Evolutionary conservation across 1,140 invertebrate genomes (phyloP), one percentile per base, ranked within the genome.

Genomic region (fruit fly (Drosophila melanogaster)): DNA sequence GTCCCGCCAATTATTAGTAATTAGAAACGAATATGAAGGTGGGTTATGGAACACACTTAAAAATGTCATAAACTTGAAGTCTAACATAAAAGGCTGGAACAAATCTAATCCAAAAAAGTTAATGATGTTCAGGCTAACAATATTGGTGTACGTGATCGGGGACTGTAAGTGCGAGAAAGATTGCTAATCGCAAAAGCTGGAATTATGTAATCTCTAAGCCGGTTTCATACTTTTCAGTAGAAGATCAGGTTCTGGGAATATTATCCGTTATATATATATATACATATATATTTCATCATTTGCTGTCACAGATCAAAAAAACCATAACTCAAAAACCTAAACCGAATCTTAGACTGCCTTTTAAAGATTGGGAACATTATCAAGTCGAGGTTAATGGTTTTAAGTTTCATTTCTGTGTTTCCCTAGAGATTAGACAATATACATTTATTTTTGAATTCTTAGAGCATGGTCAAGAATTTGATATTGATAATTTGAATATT

Each of bases 191-290:
- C 40, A 74, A 40, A 50, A 17, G 30, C 47, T 15, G 11, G 22
- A 6, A 38, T 81, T 81, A 83, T 65, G 69, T 83, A 60, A 79
- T 22, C 35, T 41, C 49, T 15, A n/a, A 59, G 57, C 69, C 58
- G 67, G 77, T 74, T 72, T 85, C 14, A n/a, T 33, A 38, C 4
- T 53, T 50, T 59, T 53, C 19, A 44, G 19, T 22, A 8, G 38
- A 47, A 54, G 47, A 74, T 84, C 79, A 75, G 59, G 79, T 81
- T 86, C 73, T 72, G 17, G 33, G 12, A 74, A 57, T 47, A 30
- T 65, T 37, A 53, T 75, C 81, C 38, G 59, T 81, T 78, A 86
- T 43, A 56, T 67, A 40, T 44, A 33, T 24, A 67, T 35, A 67
- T 49, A 44, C 17, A 49, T 43, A 44, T 19, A 14, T 44, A 15